Evolutionary conservation across 1,140 invertebrate species (phyloP).

Genomic region (Ceratina australensis): DNA sequence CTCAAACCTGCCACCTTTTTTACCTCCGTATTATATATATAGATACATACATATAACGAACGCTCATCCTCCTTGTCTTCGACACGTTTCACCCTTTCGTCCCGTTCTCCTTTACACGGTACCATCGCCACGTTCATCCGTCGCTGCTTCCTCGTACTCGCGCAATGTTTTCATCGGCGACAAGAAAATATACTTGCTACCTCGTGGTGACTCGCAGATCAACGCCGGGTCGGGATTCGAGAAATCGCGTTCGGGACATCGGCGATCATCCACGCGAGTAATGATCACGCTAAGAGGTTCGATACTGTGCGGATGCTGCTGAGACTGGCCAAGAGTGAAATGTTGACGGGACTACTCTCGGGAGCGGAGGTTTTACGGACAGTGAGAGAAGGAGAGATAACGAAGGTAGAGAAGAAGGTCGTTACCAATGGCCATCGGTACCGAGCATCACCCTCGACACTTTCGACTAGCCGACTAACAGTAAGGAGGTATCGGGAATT

Average conservation of each 20-base stretch:
- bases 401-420: conserved; percentile 30
- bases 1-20: conserved; percentile 29
- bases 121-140: conserved; percentile 13
- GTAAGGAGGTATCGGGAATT: conserved; percentile 11
- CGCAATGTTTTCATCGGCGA: conserved; percentile 27
- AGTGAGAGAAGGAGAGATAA: conserved; percentile 42
- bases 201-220: conserved; percentile 31
- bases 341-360: conserved; percentile 29
- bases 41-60: background rate
- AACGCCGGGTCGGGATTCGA: background rate
- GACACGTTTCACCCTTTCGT: background rate
- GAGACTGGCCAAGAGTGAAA: conserved; percentile 48
- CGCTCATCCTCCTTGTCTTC: conserved; percentile 35
- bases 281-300: conserved; percentile 1
- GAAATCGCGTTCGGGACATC: conserved; percentile 1
- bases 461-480: background rate
- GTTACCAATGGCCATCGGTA: conserved; percentile 56
- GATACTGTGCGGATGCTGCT: conserved; percentile 34
- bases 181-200: conserved; percentile 7
- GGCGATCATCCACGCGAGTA: background rate
- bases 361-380: conserved; percentile 23
- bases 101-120: conserved; percentile 4
- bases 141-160: conserved; percentile 11
- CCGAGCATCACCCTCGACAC: conserved; percentile 34
- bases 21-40: conserved; percentile 11